These are phyloP conservation scores for Himalopsyche tibetana DNA, from an alignment of 2,888 invertebrate species.

Conservation along the genomic window DNA sequence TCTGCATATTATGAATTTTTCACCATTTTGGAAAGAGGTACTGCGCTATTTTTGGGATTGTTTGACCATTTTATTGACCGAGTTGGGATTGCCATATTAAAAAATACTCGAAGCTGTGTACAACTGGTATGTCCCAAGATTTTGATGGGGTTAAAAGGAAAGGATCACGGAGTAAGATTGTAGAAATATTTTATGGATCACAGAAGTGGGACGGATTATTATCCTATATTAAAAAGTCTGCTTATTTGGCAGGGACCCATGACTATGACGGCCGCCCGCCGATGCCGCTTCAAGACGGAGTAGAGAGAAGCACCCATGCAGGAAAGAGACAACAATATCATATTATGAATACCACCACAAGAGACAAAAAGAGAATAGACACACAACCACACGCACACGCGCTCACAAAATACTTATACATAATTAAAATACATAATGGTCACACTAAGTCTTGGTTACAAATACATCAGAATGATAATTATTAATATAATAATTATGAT, in stretches of 20 bases:
- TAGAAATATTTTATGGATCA: not conserved
- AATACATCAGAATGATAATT: not conserved
- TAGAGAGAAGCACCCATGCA: slow-evolving; percentile 65
- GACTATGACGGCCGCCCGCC: slow-evolving; percentile 65
- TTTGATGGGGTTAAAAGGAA: not conserved
- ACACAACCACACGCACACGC: slow-evolving; percentile 64
- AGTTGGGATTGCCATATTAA: slow-evolving; percentile 6
- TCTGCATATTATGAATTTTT: not conserved
- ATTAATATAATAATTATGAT: too few relatives aligned
- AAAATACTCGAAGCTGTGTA: not conserved
- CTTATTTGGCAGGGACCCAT: slow-evolving; percentile 28
- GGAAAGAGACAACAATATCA: slow-evolving; percentile 62
- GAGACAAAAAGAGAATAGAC: slow-evolving; percentile 67
- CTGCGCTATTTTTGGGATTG: not conserved
- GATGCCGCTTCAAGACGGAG: slow-evolving; percentile 64
- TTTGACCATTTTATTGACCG: not conserved
- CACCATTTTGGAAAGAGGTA: not conserved
- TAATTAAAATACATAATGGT: slow-evolving; percentile 37
- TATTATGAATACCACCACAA: slow-evolving; percentile 68
- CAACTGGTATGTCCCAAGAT: not conserved
- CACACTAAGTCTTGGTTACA: slow-evolving; percentile 38
- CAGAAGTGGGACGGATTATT: not conserved
- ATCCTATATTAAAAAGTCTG: slow-evolving; percentile 16
- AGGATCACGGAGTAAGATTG: slow-evolving; percentile 8
- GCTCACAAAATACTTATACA: slow-evolving; percentile 36